Base-by-base conservation (phyloP, 2,113 vertebrate species). In the Thalassarche chlororhynchos region DNA sequence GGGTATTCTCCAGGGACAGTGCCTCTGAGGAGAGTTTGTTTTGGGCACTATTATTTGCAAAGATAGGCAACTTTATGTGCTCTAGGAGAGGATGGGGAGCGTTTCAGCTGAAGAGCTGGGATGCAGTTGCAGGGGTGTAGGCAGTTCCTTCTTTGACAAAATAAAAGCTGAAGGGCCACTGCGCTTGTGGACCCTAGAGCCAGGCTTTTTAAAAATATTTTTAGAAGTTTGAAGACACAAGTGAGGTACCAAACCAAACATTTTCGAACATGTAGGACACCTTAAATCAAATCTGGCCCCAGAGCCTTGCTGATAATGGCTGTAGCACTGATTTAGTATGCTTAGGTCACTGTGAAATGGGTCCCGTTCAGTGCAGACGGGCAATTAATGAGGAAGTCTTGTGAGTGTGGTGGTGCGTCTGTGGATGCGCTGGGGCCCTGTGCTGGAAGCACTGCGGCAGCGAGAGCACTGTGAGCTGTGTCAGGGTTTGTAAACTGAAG, bases 401-500 rank as follows among this genome's bases (percentile, higher is more conserved):
- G 64, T 0, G 29, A 49, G 57, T 4, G 34, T 20, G 69, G 21
- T 40, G 74, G 14, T 34, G 72, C 2, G 3, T 17, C 81, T n/a
- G 51, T 55, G 71, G 64, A 14, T 75, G 83, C 0, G 1, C 36
- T 31, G 68, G 17, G 51, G 9, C 55, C n/a, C 42, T 0, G 9
- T 57, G 36, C 62, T 60, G 23, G 40, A 26, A 89, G 64, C 11
- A 1, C 52, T 49, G 70, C 4, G 21, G 75, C 76, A 55, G 68
- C 0, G 2, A 38, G 69, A 78, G 34, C 0, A 0, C 60, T 74
- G 25, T 47, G 57, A 55, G 76, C 88, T 69, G 65, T 1, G 40
- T 32, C 82, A 70, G 80, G 36, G n/a, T 72, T 61, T 49, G 80
- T 34, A 19, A 89, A 94, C 61, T 20, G 54, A 85, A 79, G 89